Conservation (phyloP, 1,140 invertebrate species). For the Trigoniulus corallinus region DNA sequence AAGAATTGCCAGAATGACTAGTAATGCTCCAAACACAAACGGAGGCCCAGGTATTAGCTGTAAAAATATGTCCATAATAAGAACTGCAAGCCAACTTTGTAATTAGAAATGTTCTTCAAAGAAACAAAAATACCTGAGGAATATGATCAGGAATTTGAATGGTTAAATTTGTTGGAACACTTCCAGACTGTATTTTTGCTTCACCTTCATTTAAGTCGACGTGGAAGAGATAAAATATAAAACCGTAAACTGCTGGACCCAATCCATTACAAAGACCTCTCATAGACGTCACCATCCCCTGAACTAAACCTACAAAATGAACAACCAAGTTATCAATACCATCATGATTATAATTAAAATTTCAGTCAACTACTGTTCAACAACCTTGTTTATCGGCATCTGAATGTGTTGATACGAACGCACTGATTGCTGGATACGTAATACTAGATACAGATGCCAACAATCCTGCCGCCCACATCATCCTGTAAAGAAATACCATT, state of each 20-base stretch:
- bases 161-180: not conserved
- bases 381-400: slow-evolving; percentile 86
- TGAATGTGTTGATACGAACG: slow-evolving; percentile 94
- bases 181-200: slow-evolving; percentile 12
- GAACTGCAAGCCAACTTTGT: not conserved
- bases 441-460: slow-evolving; percentile 87
- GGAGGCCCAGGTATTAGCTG: slow-evolving; percentile 92
- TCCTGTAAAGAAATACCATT: slow-evolving; percentile 43
- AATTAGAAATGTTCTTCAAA: not conserved
- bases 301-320: slow-evolving; percentile 55
- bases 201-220: slow-evolving; percentile 78
- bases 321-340: not conserved
- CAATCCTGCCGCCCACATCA: slow-evolving; percentile 97
- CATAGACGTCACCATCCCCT: slow-evolving; percentile 96
- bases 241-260: slow-evolving; percentile 89
- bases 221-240: slow-evolving; percentile 97
- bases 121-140: slow-evolving; percentile 4
- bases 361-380: slow-evolving; percentile 3
- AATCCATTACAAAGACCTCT: slow-evolving; percentile 82
- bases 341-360: not conserved
- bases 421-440: slow-evolving; percentile 97
- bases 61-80: no score
- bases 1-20: slow-evolving; percentile 86
- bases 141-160: not conserved
- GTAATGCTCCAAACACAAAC: slow-evolving; percentile 94